A percentile compares a stretch with the other conserved stretches of the same genome.
Evolutionary conservation across 2,113 vertebrate genomes (phyloP).

Genomic region (Rhinoderma darwinii): DNA sequence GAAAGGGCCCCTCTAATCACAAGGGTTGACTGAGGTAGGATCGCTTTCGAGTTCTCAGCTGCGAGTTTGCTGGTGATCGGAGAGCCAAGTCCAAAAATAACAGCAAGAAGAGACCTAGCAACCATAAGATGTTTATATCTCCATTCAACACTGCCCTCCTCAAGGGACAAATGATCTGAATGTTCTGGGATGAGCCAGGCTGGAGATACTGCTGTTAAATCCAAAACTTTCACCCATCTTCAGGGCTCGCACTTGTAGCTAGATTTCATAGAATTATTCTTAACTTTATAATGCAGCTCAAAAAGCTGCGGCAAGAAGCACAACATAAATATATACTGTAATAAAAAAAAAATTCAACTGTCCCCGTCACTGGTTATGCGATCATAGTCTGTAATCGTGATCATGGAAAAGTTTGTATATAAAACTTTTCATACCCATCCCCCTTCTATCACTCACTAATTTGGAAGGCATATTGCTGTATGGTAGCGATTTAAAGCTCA

Average conservation of each 20-base stretch:
- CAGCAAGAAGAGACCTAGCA: constrained; percentile 74
- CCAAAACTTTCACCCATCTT: constrained; percentile 17
- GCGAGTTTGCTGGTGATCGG: constrained; percentile 69
- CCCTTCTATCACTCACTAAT: too few species aligned
- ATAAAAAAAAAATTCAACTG: too few species aligned
- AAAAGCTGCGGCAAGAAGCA: not conserved
- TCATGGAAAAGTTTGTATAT: too few species aligned
- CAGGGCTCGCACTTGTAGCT: not conserved
- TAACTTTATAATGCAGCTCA: not conserved
- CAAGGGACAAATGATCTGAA: constrained; percentile 37
- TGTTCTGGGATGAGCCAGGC: constrained; percentile 29
- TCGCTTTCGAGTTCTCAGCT: constrained; percentile 70
- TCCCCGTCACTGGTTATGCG: too few species aligned
- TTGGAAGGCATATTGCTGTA: too few species aligned
- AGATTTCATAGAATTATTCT: not conserved
- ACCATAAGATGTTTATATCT: constrained; percentile 77
- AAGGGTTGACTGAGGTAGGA: constrained; percentile 49
- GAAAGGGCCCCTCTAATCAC: not conserved
- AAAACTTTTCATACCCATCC: too few species aligned
- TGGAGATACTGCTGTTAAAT: not conserved
- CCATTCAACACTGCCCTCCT: constrained; percentile 58
- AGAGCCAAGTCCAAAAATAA: constrained; percentile 75
- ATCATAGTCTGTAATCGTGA: too few species aligned
- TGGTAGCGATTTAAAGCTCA: too few species aligned
- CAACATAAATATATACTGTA: too few species aligned